phyloP scores from a whole-genome alignment of 2,113 vertebrate species.

The Sceloporus tristichus region DNA sequence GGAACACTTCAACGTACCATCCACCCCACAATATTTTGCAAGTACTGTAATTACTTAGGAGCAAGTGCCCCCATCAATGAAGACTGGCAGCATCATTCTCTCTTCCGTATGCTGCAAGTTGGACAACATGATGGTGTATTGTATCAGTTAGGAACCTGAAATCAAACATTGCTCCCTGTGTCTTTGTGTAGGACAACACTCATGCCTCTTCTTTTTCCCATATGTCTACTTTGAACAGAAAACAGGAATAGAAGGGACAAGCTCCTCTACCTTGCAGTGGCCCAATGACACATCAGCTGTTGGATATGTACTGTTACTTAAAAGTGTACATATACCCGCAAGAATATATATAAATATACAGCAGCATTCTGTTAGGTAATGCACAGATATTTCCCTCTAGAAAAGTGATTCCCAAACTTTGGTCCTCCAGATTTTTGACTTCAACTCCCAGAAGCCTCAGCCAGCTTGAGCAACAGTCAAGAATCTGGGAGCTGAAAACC shows the following conservation, averaged over 20 bases:
- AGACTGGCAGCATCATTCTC: neutral
- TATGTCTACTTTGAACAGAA: too few species aligned
- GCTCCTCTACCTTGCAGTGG: too few species aligned
- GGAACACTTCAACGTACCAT: neutral
- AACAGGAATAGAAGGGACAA: too few species aligned
- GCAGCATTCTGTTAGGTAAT: conserved; percentile 14
- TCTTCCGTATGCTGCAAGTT: neutral
- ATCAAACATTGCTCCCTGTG: too few species aligned
- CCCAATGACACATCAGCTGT: neutral
- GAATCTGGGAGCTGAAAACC: too few species aligned
- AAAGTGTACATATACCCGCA: neutral
- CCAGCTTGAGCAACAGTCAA: too few species aligned
- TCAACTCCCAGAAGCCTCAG: too few species aligned
- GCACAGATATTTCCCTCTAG: neutral
- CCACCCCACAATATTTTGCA: neutral
- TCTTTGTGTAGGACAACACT: too few species aligned
- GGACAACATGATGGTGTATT: neutral
- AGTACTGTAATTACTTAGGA: neutral
- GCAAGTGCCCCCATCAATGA: neutral
- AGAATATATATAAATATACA: neutral
- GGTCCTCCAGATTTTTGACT: too few species aligned
- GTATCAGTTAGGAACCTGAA: neutral
- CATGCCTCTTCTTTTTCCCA: too few species aligned
- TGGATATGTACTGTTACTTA: neutral
- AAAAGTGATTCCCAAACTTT: neutral